Base-by-base conservation (phyloP, 2,113 vertebrate species). In the Nothocercus julius region DNA sequence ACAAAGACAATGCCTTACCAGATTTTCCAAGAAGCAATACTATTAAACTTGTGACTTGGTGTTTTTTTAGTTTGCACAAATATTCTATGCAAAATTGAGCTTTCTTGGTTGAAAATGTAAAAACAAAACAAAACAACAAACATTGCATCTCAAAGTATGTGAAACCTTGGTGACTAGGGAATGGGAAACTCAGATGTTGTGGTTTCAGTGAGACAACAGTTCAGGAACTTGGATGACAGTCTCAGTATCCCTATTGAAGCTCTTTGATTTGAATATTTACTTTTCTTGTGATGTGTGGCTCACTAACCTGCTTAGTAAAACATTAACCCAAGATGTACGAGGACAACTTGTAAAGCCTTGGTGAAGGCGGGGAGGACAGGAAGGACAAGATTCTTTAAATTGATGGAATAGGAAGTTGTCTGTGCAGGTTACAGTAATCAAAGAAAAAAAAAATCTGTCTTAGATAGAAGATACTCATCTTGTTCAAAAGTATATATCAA, bases 1-100 rank as follows among this genome's bases (percentile, higher is more conserved):
- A 19, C 4, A 38, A 47, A 18, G 11, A 30, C 5, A 81, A 36
- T 0, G 0, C 49, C 27, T 34, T 49, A 40, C 49, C 61, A 22
- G 14, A 32, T 61, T 47, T 36, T 49, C 24, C 61, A 38, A 51
- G 42, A 85, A 49, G 3, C 2, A 2, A 34, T 62, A 51, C 6
- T 54, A 14, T 38, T 63, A 63, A 84, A 44, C 6, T 49, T 79
- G 42, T 2, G n/a, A 16, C 3, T 63, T 1, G 0, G 28, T 54
- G 2, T 40, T 87, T 70, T 51, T 66, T 4, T 75, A 32, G 3
- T 75, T 67, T 73, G 53, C 2, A 10, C 49, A 40, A 63, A 13
- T 72, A 36, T 20, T 27, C 61, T 62, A 36, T 45, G 5, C 12
- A 68, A 64, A 80, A 56, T 61, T 2, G 13, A 64, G 10, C 3